Evolutionary conservation across 2,888 invertebrate genomes (phyloP).

Genomic region (Leucozona laternaria): DNA sequence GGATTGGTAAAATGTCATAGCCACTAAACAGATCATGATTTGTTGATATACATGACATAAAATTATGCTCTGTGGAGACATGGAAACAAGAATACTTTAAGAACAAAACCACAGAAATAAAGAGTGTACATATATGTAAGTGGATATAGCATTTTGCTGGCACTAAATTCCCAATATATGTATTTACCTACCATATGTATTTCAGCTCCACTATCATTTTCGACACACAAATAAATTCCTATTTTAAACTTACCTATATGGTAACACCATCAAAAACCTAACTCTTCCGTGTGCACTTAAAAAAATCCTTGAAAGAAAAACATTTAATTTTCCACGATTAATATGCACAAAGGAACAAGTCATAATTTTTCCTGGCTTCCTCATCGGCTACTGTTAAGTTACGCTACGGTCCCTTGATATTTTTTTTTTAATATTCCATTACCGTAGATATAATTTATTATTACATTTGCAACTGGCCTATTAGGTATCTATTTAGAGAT

Average conservation of each 20-base stretch:
- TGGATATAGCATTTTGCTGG: too few relatives aligned
- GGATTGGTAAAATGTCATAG: too few relatives aligned
- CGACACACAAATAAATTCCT: neutral
- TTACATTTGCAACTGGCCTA: constrained; percentile 75
- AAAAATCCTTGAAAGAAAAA: constrained; percentile 68
- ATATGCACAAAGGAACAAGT: constrained; percentile 72
- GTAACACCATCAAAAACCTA: neutral
- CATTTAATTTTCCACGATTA: constrained; percentile 75
- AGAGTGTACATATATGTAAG: too few relatives aligned
- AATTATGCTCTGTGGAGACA: too few relatives aligned
- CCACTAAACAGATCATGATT: too few relatives aligned
- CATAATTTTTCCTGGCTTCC: constrained; percentile 65
- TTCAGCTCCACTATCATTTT: neutral
- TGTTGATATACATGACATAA: too few relatives aligned
- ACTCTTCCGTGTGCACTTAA: constrained; percentile 21
- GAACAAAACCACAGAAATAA: too few relatives aligned
- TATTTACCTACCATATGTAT: too few relatives aligned
- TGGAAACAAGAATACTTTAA: too few relatives aligned
- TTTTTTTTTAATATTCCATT: constrained; percentile 12
- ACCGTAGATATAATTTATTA: constrained; percentile 67
- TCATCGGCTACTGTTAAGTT: constrained; percentile 29
- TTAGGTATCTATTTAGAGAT: constrained; percentile 74
- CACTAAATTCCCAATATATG: too few relatives aligned
- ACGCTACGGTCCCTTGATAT: constrained; percentile 4
- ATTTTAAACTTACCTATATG: neutral